phyloP scores from a whole-genome alignment of 2,888 invertebrate genomes.

The Parascotia fuliginaria region DNA sequence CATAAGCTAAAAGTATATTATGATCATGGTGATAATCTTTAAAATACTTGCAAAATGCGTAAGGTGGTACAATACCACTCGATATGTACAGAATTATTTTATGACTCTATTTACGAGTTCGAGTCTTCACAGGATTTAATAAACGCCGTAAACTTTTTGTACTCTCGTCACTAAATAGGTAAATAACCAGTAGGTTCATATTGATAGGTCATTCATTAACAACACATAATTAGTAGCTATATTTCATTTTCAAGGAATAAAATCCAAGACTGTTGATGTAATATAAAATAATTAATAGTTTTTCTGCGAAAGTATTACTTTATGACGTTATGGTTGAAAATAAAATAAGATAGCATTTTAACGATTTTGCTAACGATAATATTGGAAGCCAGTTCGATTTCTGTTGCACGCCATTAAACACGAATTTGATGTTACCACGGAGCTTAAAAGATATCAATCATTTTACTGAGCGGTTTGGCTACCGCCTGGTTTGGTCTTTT shows the following conservation, averaged over 20 bases:
- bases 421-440: conserved; percentile 13
- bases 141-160: conserved; percentile 50
- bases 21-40: too few species aligned
- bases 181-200: background rate
- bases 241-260: too few species aligned
- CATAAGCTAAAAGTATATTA: too few species aligned
- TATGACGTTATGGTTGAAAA: conserved; percentile 31
- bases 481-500: too few species aligned
- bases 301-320: background rate
- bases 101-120: conserved; percentile 51
- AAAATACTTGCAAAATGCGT: conserved; percentile 10
- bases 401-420: conserved; percentile 29
- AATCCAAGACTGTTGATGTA: too few species aligned
- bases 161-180: conserved; percentile 31
- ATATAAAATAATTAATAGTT: too few species aligned
- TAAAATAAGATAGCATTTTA: conserved; percentile 42
- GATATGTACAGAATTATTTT: conserved; percentile 52
- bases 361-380: conserved; percentile 34
- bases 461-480: background rate
- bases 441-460: background rate
- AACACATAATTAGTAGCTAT: too few species aligned
- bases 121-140: conserved; percentile 34
- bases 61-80: conserved; percentile 47
- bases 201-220: too few species aligned
- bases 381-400: conserved; percentile 26